Evolutionary conservation across 2,888 invertebrate species (phyloP), one percentile per base, ranked within the genome.

Genomic region (Heliconius ismenius): DNA sequence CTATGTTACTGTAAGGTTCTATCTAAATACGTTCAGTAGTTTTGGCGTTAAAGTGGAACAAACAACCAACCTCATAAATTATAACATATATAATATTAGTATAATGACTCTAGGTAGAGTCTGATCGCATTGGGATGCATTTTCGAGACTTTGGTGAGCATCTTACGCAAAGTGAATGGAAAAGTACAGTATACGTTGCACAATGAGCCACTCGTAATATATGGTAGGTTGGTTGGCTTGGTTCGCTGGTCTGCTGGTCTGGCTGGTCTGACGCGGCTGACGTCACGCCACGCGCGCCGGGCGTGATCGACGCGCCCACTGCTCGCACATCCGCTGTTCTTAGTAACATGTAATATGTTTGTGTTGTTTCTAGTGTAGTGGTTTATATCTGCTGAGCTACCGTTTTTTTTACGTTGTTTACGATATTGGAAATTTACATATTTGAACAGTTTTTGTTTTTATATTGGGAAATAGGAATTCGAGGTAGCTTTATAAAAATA

Each of bases 231-330:
- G 36, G 43, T 24, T 49, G 28, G 28, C n/a, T 62, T 3, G 49
- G 49, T 0, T 18, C 7, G 21, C 7, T 49, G 49, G 49, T 49
- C 49, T 49, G 49, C 49, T 21, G 49, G 49, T 49, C 49, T 49
- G 49, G 49, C 18, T 49, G 58, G n/a, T 73, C 39, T 73, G 92
- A 92, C 92, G 92, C 84, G 85, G 82, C 43, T 91, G 90, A 92
- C 92, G 92, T 91, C 90, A 90, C 62, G 78, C 78, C 92, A 92
- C 90, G 91, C 89, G 60, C 76, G 70, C 81, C 70, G 78, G 79
- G 89, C 91, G 89, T 92, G 92, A 76, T 83, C 82, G 91, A 87
- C 91, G 90, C 89, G 90, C 91, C 91, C 90, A 89, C 89, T 82
- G 81, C 80, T 81, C 80, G 80, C 79, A 81, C 81, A 83, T 83